phyloP scores from a whole-genome alignment of 1,140 invertebrate genomes.

The Colletes latitarsis region DNA sequence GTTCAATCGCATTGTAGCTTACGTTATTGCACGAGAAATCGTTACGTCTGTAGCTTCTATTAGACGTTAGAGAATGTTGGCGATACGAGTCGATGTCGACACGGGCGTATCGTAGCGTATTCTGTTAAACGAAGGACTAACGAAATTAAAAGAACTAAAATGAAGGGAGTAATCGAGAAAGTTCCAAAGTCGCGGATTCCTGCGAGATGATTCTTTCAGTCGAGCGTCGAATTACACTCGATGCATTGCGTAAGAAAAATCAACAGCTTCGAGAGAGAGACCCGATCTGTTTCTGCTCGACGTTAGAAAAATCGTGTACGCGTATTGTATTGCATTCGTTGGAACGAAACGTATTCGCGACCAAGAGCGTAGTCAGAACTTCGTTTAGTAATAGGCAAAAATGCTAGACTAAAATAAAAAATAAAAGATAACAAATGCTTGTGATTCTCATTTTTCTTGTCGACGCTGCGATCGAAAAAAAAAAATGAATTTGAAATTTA shows the following conservation, averaged over 20 bases:
- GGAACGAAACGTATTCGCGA: background rate
- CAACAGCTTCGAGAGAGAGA: background rate
- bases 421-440: no score
- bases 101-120: background rate
- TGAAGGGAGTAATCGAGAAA: background rate
- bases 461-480: no score
- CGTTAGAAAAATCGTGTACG: background rate
- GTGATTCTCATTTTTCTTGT: no score
- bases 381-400: no score
- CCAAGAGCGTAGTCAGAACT: no score
- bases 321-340: background rate
- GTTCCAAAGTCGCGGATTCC: background rate
- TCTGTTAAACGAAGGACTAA: background rate
- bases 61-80: background rate
- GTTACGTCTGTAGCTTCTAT: no score
- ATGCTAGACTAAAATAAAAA: no score
- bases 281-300: background rate
- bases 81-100: background rate
- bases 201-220: background rate
- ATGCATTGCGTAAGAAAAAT: constrained; percentile 12
- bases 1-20: no score
- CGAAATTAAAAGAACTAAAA: background rate
- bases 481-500: no score
- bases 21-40: no score
- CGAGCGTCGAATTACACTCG: constrained; percentile 17